phyloP scores from a whole-genome alignment of 2,113 vertebrate genomes.

The Nanorana parkeri region DNA sequence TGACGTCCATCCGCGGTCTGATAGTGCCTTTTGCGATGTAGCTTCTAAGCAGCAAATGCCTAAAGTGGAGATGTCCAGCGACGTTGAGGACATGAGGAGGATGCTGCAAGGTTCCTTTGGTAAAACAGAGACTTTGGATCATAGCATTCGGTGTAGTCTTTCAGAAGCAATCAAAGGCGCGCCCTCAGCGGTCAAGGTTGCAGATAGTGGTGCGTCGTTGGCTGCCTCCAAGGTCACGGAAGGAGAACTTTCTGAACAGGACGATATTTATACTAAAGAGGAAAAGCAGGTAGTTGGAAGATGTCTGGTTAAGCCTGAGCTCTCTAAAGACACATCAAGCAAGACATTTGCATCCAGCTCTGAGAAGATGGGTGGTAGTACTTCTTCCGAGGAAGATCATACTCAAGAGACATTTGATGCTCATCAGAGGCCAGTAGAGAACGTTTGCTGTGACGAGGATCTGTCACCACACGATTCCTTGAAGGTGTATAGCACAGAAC shows the following conservation, averaged over 20 bases:
- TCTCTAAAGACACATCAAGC: background rate
- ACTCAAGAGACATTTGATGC: background rate
- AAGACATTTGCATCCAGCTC: background rate
- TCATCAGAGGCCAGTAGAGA: background rate
- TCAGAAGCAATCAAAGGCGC: background rate
- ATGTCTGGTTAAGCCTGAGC: background rate
- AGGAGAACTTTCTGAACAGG: background rate
- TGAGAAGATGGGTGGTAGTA: too few species aligned
- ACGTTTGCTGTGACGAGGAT: background rate
- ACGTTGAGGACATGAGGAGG: conserved; percentile 32
- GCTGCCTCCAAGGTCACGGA: background rate
- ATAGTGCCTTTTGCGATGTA: conserved; percentile 54
- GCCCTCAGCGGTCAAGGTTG: background rate
- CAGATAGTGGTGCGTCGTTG: background rate
- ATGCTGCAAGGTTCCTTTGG: conserved; percentile 60
- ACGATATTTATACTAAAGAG: too few species aligned
- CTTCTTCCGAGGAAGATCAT: background rate
- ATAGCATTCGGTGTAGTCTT: background rate
- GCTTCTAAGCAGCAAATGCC: background rate
- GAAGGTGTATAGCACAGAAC: background rate
- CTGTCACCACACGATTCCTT: too few species aligned
- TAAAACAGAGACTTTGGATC: conserved; percentile 17
- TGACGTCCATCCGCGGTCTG: background rate
- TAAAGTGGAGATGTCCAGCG: background rate
- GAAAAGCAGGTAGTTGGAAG: background rate